Base-by-base conservation (phyloP, 2,888 invertebrate genomes). In the Kuschelorhynchus macadamiae region DNA sequence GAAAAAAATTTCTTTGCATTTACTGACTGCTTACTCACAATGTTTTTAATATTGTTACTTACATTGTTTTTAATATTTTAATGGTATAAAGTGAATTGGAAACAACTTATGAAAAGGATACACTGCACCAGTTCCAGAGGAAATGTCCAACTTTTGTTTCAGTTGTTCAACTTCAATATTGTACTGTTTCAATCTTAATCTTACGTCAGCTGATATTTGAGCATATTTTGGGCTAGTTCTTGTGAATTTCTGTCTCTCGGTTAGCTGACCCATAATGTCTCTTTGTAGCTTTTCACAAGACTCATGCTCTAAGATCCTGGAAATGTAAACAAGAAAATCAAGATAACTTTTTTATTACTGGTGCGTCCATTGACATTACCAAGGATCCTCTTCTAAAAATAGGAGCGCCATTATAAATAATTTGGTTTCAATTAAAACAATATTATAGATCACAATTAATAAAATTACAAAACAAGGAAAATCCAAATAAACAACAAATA, bases 261-360 rank as follows among this genome's bases (percentile, higher is more conserved):
- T 86, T 7, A 91, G 77, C 75, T 88, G 87, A 64, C 88, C 87
- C 83, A 89, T 87, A 49, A 91, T 88, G 73, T 89, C 88, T 46
- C 88, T 84, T 75, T 86, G 87, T 17, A 91, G 79, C 67, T 87
- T 87, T 75, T 90, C 89, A 75, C 91, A 91, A 0, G 89, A 87
- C 74, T 90, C 90, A 80, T 88, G 87, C 77, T 91, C 91, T 0
- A 85, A 80, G 11, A 89, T 81, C 91, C 91, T 91, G 69, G 39
- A 71, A 71, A 60, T 39, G 44, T 39, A n/a, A 41, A 53, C 14
- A 32, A 14, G n/a, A 62, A 57, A 55, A 21, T 18, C 20, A 56
- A 62, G 44, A 71, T 41, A 56, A 33, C 30, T 21, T 11, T 14
- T n/a, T 30, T 63, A 18, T 17, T 9, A 17, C 33, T 20, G 5